A percentile compares a stretch with the other conserved stretches of the same genome.
Conservation (phyloP, 2,888 invertebrate species). For the Pasiphila rectangulata region DNA sequence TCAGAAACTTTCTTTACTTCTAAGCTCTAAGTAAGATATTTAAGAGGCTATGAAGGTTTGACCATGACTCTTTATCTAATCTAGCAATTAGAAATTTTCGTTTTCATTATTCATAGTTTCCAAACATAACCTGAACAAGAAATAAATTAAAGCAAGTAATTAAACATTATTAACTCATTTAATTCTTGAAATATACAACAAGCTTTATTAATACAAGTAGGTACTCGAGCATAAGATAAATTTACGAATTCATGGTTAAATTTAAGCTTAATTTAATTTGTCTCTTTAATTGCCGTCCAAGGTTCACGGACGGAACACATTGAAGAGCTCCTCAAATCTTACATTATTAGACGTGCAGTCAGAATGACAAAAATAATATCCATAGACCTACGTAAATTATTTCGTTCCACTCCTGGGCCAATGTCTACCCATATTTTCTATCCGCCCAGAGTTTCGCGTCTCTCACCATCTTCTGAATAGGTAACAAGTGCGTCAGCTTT, state of each 20-base stretch:
- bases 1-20: no score
- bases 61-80: no score
- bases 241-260: slow-evolving; percentile 36
- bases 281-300: slow-evolving; percentile 54
- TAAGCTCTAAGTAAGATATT: no score
- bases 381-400: not conserved
- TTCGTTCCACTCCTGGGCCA: no score
- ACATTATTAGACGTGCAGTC: slow-evolving; percentile 55
- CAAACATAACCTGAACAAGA: not conserved
- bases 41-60: no score
- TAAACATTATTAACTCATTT: not conserved
- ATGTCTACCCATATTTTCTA: no score
- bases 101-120: no score
- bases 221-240: slow-evolving; percentile 36
- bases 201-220: slow-evolving; percentile 26
- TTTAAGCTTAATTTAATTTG: slow-evolving; percentile 47
- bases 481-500: no score
- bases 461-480: no score
- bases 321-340: slow-evolving; percentile 57
- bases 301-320: slow-evolving; percentile 47
- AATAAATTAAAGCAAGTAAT: not conserved
- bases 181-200: not conserved
- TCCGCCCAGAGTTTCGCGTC: no score
- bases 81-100: no score
- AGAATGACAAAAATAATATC: not conserved